Evolutionary conservation across 2,113 vertebrate species (phyloP), one percentile per base, ranked within the genome.

Genomic region (Aphyosemion australe): DNA sequence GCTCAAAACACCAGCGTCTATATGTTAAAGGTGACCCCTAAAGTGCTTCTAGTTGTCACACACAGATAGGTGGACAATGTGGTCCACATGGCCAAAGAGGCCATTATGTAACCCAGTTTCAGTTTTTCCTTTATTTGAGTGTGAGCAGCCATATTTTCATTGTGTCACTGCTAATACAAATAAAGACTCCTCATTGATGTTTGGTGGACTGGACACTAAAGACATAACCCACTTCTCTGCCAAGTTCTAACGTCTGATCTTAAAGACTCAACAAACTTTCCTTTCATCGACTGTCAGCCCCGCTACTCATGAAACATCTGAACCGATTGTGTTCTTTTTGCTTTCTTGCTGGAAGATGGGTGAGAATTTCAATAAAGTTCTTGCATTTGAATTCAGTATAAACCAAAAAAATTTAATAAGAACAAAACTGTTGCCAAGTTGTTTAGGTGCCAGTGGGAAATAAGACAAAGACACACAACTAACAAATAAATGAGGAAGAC

Each of bases 161-260:
- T 43, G 55, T 76, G 61, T 71, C 57, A 52, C 49, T 67, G 50
- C 53, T 71, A 84, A 63, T 80, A 52, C 78, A 72, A 72, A 73
- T 64, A 71, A 80, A 83, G 78, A 89, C 63, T 73, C 47, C 49
- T 50, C 61, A 74, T 62, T 81, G 62, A 83, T 80, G 65, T 75
- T 66, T 20, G 58, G 65, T 72, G 65, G 74, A 84, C 75, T 82
- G 82, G 85, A 86, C 86, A 82, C 70, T 70, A 56, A 87, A 75
- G 55, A 76, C 77, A 80, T 62, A 78, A 61, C 70, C 74, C 73
- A 72, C 50, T 61, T 18, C 42, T 67, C 11, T 16, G 69, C 65
- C 41, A 31, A 45, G 51, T 72, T 64, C 74, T 51, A 61, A 11
- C 43, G 69, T 72, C 67, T 75, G 74, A 58, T 68, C 63, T 72